phyloP scores from a whole-genome alignment of 2,888 invertebrate genomes.

The Stenodera caucasica region DNA sequence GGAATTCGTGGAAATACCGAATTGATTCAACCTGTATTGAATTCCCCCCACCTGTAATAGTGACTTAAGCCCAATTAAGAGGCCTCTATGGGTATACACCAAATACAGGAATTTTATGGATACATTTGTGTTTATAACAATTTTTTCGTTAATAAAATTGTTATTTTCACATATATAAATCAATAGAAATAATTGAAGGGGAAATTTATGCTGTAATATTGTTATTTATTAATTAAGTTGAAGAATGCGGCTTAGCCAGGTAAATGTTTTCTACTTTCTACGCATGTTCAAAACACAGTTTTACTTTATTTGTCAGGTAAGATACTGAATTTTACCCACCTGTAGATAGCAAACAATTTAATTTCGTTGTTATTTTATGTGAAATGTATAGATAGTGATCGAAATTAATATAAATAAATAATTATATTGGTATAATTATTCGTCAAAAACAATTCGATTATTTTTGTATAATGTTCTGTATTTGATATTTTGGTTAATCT shows the following conservation, averaged over 20 bases:
- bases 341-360: conserved; percentile 29
- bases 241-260: conserved; percentile 24
- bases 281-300: conserved; percentile 41
- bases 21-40: neutral
- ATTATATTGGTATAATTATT: neutral
- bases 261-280: conserved; percentile 32
- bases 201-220: conserved; percentile 1
- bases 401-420: neutral
- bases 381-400: conserved; percentile 28
- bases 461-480: conserved; percentile 27
- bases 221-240: conserved; percentile 18
- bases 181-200: neutral
- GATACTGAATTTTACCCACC: conserved; percentile 25
- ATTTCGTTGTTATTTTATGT: conserved; percentile 22
- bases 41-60: neutral
- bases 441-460: conserved; percentile 33
- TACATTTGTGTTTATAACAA: too few relatives aligned
- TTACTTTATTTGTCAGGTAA: conserved; percentile 41
- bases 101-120: too few relatives aligned
- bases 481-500: neutral
- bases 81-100: neutral
- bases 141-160: too few relatives aligned
- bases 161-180: too few relatives aligned
- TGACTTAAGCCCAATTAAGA: neutral
- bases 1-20: neutral